Evolutionary conservation across 1,140 invertebrate species (phyloP), one percentile per base, ranked within the genome.

Genomic region (Papilio polyxenes): DNA sequence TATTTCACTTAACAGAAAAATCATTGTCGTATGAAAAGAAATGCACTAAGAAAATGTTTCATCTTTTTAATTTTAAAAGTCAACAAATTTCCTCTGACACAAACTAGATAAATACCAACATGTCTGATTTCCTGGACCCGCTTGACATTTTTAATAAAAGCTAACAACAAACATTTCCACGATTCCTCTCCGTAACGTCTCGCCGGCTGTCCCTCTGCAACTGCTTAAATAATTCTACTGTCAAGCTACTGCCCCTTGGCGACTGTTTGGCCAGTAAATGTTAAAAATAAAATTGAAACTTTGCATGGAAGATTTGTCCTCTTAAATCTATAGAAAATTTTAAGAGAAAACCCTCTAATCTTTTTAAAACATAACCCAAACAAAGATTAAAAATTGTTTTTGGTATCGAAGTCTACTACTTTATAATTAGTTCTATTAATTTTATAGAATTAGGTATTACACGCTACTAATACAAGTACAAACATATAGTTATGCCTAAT

Each of bases 71-170:
- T 65, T 65, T 31, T 31, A 65, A 65, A 31, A 31, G 20, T 23
- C 62, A 37, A 65, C 62, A 15, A 65, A 65, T 65, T 31, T 31
- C 23, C 23, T 31, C 23, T 31, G 62, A 65, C 10, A 31, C 62
- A 13, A 65, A 65, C 23, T 11, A 31, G 62, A 65, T 65, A 65
- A 65, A 31, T 65, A 31, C 65, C 31, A 13, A 72, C 37, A 72
- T 72, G 23, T 31, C 65, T 40, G 65, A 72, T 65, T 65, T 31
- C 62, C 62, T 65, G 23, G 13, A 65, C 13, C 13, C 5, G 65
- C 31, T 72, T 72, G 65, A 37, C 23, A 72, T 72, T 72, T 72
- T 72, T 72, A 72, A 72, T 72, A 72, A 72, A 72, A 72, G 65
- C 23, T 15, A 37, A 72, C 65, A 72, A 72, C 65, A 72, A 72